phyloP scores from a whole-genome alignment of 1,140 invertebrate genomes.

The Manduca sexta region DNA sequence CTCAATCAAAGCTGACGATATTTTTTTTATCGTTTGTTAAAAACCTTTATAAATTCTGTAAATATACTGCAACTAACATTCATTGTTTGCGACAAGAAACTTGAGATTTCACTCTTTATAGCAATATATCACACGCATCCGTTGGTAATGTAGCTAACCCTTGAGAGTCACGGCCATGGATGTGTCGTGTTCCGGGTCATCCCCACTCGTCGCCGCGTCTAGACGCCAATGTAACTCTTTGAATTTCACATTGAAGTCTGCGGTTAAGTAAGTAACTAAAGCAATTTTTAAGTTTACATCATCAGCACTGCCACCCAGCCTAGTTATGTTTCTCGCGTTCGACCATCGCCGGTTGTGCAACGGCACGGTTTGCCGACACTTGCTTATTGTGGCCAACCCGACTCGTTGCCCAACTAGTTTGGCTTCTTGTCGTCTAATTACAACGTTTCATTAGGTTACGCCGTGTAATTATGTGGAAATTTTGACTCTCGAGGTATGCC shows the following conservation, averaged over 20 bases:
- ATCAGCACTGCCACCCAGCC: constrained; percentile 60
- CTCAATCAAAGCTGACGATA: constrained; percentile 5
- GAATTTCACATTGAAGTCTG: constrained; percentile 60
- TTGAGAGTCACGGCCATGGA: constrained; percentile 34
- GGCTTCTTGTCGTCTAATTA: constrained; percentile 65
- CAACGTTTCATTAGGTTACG: constrained; percentile 47
- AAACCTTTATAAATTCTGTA: no score
- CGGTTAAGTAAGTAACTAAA: constrained; percentile 69
- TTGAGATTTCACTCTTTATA: no score
- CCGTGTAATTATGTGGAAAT: constrained; percentile 35
- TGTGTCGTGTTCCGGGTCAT: constrained; percentile 48
- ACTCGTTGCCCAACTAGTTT: constrained; percentile 61
- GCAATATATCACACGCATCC: background rate
- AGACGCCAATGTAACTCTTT: constrained; percentile 46
- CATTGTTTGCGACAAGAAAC: no score
- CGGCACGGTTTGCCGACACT: constrained; percentile 59
- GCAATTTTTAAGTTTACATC: constrained; percentile 73
- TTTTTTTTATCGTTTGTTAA: constrained; percentile 5
- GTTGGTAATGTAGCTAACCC: background rate
- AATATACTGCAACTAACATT: no score
- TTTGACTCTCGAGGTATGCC: constrained; percentile 12
- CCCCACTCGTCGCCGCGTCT: constrained; percentile 35
- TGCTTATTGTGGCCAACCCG: constrained; percentile 56
- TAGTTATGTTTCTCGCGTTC: constrained; percentile 71
- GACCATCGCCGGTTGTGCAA: constrained; percentile 68